Percentiles rank a stretch among this genome's conserved stretches.
Conservation (phyloP, 1,140 invertebrate species). For the Ditylenchus dipsaci region DNA sequence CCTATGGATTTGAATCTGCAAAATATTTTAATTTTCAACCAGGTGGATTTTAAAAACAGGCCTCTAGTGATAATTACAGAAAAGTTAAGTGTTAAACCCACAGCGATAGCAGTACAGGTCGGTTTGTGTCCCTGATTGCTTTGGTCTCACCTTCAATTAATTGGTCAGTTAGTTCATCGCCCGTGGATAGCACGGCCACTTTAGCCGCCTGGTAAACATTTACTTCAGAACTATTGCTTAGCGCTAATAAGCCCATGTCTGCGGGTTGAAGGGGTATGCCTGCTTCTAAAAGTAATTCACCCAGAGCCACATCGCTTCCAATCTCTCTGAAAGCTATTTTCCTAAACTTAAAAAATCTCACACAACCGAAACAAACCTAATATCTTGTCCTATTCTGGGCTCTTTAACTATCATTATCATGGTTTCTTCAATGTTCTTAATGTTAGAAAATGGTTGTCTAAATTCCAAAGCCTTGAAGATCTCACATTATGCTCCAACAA, state of each 20-base stretch:
- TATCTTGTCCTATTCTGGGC: constrained; percentile 35
- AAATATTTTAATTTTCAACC: no score
- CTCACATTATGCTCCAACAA: constrained; percentile 36
- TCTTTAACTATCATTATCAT: constrained; percentile 27
- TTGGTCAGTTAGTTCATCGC: constrained; percentile 36
- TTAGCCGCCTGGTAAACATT: constrained; percentile 24
- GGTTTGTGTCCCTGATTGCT: constrained; percentile 37
- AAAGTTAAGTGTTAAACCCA: no score
- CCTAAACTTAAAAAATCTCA: no score
- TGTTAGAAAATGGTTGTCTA: not conserved
- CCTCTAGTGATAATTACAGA: no score
- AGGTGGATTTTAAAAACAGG: no score
- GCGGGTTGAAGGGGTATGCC: constrained; percentile 17
- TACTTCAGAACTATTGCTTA: constrained; percentile 18
- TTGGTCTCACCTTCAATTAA: not conserved
- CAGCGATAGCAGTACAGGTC: constrained; percentile 37
- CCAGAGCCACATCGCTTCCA: constrained; percentile 36
- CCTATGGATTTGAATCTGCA: constrained; percentile 14
- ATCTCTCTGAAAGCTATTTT: constrained; percentile 29
- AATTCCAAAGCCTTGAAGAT: constrained; percentile 5
- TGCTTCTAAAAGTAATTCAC: constrained; percentile 30
- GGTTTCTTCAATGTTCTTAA: constrained; percentile 40
- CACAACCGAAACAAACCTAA: constrained; percentile 13
- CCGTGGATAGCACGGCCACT: constrained; percentile 42
- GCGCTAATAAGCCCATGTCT: constrained; percentile 35